A percentile compares a stretch with the other conserved stretches of the same genome.
These are phyloP conservation scores for Saxidomus purpurata DNA, from an alignment of 1,140 invertebrate species.

Conservation along the genomic window DNA sequence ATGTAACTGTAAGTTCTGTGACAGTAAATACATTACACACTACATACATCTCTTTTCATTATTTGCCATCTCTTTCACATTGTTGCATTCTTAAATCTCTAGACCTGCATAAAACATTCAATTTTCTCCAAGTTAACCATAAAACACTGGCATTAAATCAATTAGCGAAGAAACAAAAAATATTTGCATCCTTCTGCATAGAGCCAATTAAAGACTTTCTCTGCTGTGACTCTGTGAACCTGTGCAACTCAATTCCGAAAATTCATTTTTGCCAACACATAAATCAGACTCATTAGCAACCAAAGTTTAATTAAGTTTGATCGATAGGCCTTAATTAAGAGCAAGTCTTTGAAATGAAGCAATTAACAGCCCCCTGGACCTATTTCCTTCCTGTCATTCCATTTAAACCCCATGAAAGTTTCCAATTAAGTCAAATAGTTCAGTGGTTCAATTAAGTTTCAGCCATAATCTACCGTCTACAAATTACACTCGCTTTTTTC, in stretches of 20 bases:
- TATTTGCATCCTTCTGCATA: constrained; percentile 41
- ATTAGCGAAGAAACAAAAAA: constrained; percentile 29
- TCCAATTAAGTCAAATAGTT: constrained; percentile 66
- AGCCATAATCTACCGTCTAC: constrained; percentile 51
- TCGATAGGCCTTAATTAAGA: constrained; percentile 65
- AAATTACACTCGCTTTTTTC: constrained; percentile 42
- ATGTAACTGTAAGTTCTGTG: too few species aligned
- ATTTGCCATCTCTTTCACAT: neutral
- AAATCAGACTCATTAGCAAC: constrained; percentile 45
- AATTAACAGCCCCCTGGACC: constrained; percentile 63
- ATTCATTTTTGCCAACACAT: constrained; percentile 33
- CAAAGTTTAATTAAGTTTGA: constrained; percentile 67
- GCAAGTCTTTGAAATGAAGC: constrained; percentile 63
- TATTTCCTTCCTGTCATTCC: constrained; percentile 62
- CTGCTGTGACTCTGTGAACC: too few species aligned
- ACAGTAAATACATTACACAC: too few species aligned
- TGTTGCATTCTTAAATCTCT: neutral
- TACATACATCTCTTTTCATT: too few species aligned
- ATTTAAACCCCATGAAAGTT: constrained; percentile 66
- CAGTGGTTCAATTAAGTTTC: constrained; percentile 59
- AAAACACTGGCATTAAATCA: constrained; percentile 48
- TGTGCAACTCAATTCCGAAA: constrained; percentile 34
- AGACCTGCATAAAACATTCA: neutral
- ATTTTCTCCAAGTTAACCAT: constrained; percentile 31
- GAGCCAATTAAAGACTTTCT: constrained; percentile 25